Percentiles rank a stretch among this genome's conserved stretches.
Evolutionary conservation across 2,888 invertebrate genomes (phyloP).

Genomic region (Lathronympha strigana): DNA sequence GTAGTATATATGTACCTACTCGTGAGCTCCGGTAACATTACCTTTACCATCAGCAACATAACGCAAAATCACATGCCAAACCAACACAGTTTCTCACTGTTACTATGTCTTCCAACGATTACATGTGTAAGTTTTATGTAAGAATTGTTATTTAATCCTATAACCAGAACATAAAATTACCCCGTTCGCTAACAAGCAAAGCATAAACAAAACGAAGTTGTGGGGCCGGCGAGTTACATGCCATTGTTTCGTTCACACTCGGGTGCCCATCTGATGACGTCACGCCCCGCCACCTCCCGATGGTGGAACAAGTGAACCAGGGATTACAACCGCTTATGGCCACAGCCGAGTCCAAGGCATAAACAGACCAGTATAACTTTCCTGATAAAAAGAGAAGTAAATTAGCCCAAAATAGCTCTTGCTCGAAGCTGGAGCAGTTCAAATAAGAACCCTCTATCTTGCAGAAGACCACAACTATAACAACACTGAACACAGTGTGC

Average conservation of each 20-base stretch:
- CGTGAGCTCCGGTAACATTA: no score
- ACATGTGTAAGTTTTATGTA: neutral
- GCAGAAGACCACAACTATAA: no score
- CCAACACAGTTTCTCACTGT: no score
- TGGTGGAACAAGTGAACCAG: slow-evolving; percentile 55
- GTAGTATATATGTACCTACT: no score
- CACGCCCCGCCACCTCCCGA: slow-evolving; percentile 72
- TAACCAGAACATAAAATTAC: slow-evolving; percentile 38
- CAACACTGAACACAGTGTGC: no score
- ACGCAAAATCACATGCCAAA: no score
- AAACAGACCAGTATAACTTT: neutral
- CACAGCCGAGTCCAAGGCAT: neutral
- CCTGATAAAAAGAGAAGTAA: no score
- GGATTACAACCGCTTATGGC: neutral
- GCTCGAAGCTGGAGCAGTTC: no score
- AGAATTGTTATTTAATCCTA: slow-evolving; percentile 21
- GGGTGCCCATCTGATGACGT: slow-evolving; percentile 73
- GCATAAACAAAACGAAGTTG: slow-evolving; percentile 53
- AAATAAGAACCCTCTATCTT: no score
- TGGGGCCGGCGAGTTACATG: slow-evolving; percentile 55
- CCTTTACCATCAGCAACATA: no score
- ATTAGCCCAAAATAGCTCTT: no score
- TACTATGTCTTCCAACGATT: neutral
- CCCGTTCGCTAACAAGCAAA: slow-evolving; percentile 33
- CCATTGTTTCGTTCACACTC: slow-evolving; percentile 69